Percentiles rank a stretch among this genome's conserved stretches.
Conservation (phyloP, 2,888 invertebrate species). For the Chrysopilus asiliformis region DNA sequence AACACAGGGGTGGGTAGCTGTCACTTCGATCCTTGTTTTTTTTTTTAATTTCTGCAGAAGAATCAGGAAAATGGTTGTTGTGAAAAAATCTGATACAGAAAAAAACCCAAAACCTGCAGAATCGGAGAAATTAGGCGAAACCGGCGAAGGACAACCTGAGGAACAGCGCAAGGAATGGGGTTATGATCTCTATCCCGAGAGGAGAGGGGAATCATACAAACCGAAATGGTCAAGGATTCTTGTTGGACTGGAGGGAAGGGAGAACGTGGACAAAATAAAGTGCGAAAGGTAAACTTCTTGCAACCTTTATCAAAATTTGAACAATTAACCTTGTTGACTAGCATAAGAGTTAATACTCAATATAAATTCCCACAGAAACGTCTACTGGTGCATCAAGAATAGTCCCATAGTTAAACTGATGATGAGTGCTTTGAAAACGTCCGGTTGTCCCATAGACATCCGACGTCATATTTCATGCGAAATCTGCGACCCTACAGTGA, state of each 20-base stretch:
- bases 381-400: conserved; percentile 57
- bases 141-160: neutral
- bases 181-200: conserved; percentile 72
- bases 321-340: too few relatives aligned
- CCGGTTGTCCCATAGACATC: conserved; percentile 57
- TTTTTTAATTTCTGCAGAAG: too few relatives aligned
- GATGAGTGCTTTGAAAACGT: conserved; percentile 62
- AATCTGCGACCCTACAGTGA: conserved; percentile 68
- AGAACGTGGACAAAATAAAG: conserved; percentile 54
- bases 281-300: too few relatives aligned
- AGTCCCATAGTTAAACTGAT: conserved; percentile 74
- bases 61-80: too few relatives aligned
- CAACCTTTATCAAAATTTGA: too few relatives aligned
- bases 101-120: neutral
- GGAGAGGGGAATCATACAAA: conserved; percentile 46
- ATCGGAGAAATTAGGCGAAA: too few relatives aligned
- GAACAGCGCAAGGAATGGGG: conserved; percentile 42
- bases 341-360: too few relatives aligned
- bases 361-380: too few relatives aligned
- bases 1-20: too few relatives aligned
- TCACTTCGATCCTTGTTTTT: too few relatives aligned
- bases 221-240: conserved; percentile 42
- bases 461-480: conserved; percentile 86
- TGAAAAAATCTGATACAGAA: too few relatives aligned
- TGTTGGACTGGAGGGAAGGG: conserved; percentile 52